A percentile compares a stretch with the other conserved stretches of the same genome.
Conservation (phyloP, 2,113 vertebrate species). For the cattle (Bos taurus) region DNA sequence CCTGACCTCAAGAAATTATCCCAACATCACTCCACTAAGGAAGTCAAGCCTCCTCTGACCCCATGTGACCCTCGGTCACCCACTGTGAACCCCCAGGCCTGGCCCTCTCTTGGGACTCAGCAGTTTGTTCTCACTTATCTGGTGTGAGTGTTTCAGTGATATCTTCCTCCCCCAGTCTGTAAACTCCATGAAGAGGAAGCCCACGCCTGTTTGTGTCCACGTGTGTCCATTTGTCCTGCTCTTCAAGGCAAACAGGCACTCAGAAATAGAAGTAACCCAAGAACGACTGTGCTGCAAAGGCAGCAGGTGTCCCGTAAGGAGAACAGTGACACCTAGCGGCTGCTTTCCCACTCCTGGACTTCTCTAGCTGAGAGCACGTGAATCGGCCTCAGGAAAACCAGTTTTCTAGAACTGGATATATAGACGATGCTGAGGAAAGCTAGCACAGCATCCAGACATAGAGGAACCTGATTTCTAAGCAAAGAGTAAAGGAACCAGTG, state of each 20-base stretch:
- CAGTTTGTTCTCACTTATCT: background rate
- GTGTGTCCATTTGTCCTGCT: background rate
- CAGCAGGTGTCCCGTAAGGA: constrained; percentile 47
- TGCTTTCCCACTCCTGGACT: background rate
- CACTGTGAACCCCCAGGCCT: background rate
- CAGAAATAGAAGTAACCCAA: background rate
- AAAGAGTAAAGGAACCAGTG: background rate
- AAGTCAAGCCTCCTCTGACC: background rate
- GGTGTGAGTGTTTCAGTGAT: background rate
- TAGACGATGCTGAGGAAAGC: background rate
- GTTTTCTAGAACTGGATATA: background rate
- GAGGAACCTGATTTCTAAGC: background rate
- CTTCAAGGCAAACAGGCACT: background rate
- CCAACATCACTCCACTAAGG: background rate
- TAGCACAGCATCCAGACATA: background rate
- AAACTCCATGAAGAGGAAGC: background rate
- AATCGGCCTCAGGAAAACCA: background rate
- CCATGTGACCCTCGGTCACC: background rate
- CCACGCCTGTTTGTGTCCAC: too few relatives aligned
- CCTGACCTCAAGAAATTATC: background rate
- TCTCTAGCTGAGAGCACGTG: background rate
- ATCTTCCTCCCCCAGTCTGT: background rate
- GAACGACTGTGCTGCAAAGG: background rate
- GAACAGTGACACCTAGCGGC: constrained; percentile 80
- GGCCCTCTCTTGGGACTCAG: background rate